These are phyloP conservation scores for Sarcoramphus papa DNA, from an alignment of 2,797 vertebrate genomes.

Conservation along the genomic window DNA sequence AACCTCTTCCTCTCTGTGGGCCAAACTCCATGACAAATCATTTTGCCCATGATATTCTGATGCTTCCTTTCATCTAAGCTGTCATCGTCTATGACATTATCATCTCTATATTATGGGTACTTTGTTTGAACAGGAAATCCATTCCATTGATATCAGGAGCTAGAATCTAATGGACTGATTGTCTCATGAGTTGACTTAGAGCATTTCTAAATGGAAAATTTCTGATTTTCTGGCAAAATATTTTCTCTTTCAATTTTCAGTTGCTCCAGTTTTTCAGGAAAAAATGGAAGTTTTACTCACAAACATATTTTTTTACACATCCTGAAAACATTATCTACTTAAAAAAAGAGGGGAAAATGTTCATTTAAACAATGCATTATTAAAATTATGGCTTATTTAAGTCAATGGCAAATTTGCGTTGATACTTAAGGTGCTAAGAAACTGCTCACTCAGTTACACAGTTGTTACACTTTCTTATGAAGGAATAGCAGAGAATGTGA, in stretches of 20 bases:
- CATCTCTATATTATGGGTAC: not conserved
- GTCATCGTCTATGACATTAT: not conserved
- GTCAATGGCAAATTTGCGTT: not conserved
- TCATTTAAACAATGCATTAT: not conserved
- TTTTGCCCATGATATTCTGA: not conserved
- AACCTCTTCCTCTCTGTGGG: not conserved
- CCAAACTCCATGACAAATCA: not conserved
- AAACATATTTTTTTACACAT: not conserved
- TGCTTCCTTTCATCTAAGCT: not conserved
- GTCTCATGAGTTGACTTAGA: not conserved
- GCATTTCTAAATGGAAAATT: not conserved
- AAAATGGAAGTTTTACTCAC: not conserved
- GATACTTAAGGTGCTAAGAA: not conserved
- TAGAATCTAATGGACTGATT: not conserved
- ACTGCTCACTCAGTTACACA: not conserved
- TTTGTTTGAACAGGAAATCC: not conserved
- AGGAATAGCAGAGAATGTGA: not conserved
- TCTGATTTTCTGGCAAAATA: not conserved
- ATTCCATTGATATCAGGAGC: not conserved
- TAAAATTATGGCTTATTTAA: not conserved
- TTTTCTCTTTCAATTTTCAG: not conserved
- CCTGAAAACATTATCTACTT: not conserved
- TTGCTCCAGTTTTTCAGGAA: not conserved
- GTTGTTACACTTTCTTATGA: not conserved
- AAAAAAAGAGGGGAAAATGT: fast-evolving